Percentiles rank a stretch among this genome's conserved stretches.
These are phyloP conservation scores for Ctenomys sociabilis DNA, from an alignment of 2,113 vertebrate genomes.

Conservation along the genomic window DNA sequence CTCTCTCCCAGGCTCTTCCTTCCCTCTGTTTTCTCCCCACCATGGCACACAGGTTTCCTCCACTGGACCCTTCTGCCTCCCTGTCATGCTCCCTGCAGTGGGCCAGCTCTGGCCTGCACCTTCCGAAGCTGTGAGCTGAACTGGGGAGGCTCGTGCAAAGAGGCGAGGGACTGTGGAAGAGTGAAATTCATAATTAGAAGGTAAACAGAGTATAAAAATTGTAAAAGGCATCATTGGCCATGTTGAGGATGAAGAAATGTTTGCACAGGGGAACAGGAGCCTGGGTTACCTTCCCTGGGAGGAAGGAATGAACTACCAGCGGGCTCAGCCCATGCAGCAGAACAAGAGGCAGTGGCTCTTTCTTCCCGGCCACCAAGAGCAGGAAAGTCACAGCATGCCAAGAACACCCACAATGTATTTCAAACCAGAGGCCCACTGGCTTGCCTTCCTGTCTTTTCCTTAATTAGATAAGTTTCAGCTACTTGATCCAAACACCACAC, in stretches of 20 bases:
- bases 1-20: not conserved
- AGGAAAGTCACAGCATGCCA: not conserved
- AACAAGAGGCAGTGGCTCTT: not conserved
- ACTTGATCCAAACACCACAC: not conserved
- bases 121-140: not conserved
- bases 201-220: no score
- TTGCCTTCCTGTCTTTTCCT: not conserved
- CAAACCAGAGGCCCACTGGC: not conserved
- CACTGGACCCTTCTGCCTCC: not conserved
- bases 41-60: not conserved
- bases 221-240: not conserved
- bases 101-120: not conserved
- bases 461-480: not conserved
- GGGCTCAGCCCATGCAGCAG: not conserved
- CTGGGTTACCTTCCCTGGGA: not conserved
- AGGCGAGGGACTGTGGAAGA: not conserved
- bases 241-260: no score
- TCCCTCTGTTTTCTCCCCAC: not conserved
- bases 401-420: not conserved
- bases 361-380: not conserved
- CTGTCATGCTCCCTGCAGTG: not conserved
- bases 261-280: not conserved
- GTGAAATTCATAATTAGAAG: not conserved
- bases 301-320: not conserved
- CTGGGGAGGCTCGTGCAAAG: no score